Percentiles rank a stretch among this genome's conserved stretches.
Conservation (phyloP, 1,140 invertebrate genomes). For the Bombus pyrosoma region DNA sequence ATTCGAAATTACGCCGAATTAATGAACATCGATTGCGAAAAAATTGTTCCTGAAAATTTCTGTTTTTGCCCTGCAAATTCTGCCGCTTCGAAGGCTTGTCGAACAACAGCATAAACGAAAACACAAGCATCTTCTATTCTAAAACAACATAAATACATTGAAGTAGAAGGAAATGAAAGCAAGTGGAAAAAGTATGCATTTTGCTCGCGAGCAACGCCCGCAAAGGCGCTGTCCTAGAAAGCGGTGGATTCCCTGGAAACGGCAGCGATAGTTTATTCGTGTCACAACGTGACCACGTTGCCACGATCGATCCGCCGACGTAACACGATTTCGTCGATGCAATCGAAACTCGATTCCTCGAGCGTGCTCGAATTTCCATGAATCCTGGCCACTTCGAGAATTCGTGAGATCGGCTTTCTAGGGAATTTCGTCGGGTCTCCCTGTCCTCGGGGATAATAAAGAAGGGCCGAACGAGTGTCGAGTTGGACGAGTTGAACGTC, state of each 20-base stretch:
- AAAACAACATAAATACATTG: not conserved
- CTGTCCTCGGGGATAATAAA: too few relatives aligned
- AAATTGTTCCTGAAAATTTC: too few relatives aligned
- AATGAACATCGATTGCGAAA: too few relatives aligned
- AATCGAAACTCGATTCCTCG: slow-evolving; percentile 47
- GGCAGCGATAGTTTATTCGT: slow-evolving; percentile 43
- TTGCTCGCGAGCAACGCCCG: too few relatives aligned
- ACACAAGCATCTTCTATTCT: too few relatives aligned
- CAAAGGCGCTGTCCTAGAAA: slow-evolving; percentile 15
- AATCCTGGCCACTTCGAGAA: not conserved
- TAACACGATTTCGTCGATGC: slow-evolving; percentile 34
- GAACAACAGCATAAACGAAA: too few relatives aligned
- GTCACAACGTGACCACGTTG: slow-evolving; percentile 39
- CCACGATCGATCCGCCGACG: slow-evolving; percentile 12
- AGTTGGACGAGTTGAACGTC: not conserved
- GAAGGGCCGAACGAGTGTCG: too few relatives aligned
- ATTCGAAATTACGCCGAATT: too few relatives aligned
- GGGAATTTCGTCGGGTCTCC: not conserved
- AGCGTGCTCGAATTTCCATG: slow-evolving; percentile 18
- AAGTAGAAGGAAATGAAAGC: not conserved
- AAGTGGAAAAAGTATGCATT: not conserved
- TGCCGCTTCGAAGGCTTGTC: too few relatives aligned
- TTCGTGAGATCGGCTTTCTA: not conserved
- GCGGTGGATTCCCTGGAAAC: slow-evolving; percentile 44
- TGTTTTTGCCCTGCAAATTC: too few relatives aligned